Conservation (phyloP, 2,888 invertebrate species). For the Protula sp. region DNA sequence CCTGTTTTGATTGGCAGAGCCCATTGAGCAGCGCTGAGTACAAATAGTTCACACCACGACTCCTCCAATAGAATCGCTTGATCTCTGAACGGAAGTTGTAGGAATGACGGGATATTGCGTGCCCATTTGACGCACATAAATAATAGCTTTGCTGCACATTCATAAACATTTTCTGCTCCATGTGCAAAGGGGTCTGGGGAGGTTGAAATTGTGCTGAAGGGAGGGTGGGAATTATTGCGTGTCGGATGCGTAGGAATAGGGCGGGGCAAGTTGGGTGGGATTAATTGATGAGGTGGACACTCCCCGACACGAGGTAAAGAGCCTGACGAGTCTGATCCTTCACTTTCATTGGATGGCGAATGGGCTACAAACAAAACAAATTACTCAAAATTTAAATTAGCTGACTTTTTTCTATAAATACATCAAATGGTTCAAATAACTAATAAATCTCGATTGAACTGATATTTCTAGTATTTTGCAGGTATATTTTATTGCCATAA, state of each 20-base stretch:
- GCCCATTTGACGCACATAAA: conserved; percentile 77
- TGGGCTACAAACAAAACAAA: no score
- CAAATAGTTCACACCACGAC: conserved; percentile 78
- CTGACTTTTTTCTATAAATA: no score
- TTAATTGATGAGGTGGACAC: conserved; percentile 7
- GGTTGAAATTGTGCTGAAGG: background rate
- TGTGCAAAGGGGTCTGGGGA: background rate
- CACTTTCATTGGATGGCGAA: no score
- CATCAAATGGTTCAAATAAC: no score
- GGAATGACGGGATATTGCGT: conserved; percentile 69
- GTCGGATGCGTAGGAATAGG: conserved; percentile 29
- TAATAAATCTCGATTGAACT: no score
- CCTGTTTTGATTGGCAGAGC: conserved; percentile 70
- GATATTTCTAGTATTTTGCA: no score
- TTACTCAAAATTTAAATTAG: no score
- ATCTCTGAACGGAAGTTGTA: conserved; percentile 67
- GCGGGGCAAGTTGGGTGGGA: conserved; percentile 7
- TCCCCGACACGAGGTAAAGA: no score
- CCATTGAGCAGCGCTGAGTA: conserved; percentile 78
- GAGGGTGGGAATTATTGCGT: conserved; percentile 15
- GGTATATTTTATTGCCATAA: no score
- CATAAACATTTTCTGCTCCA: conserved; percentile 20
- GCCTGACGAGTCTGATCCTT: no score
- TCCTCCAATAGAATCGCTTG: conserved; percentile 70
- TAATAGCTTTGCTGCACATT: conserved; percentile 58